Conservation (phyloP, 2,797 vertebrate species). For the Helicolenus hilgendorfi region DNA sequence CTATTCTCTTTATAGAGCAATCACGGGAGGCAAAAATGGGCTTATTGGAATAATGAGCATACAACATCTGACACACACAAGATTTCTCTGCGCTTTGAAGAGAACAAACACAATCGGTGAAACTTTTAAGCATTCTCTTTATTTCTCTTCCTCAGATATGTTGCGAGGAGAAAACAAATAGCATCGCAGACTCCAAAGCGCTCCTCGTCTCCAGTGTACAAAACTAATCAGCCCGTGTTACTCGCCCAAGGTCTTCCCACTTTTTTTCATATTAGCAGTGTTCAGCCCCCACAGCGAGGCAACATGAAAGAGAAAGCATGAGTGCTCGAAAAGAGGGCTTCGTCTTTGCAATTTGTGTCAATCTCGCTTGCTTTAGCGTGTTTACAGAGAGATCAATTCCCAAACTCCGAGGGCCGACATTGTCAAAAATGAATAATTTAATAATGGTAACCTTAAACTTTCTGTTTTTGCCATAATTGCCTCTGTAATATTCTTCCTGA, state of each 20-base stretch:
- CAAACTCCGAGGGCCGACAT: constrained; percentile 76
- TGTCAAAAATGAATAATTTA: constrained; percentile 84
- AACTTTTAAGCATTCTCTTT: constrained; percentile 87
- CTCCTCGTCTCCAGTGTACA: constrained; percentile 79
- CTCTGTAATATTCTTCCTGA: constrained; percentile 68
- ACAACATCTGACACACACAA: constrained; percentile 74
- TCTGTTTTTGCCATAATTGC: constrained; percentile 74
- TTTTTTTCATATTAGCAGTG: constrained; percentile 79
- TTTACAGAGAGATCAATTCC: constrained; percentile 87
- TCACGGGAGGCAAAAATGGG: constrained; percentile 81
- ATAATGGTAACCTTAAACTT: constrained; percentile 81
- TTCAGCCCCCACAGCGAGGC: constrained; percentile 75
- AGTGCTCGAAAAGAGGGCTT: constrained; percentile 62
- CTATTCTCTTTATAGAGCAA: constrained; percentile 88
- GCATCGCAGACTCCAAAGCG: constrained; percentile 80
- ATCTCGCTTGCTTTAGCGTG: constrained; percentile 77
- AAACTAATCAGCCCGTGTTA: constrained; percentile 85
- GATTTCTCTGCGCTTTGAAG: constrained; percentile 82
- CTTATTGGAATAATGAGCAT: constrained; percentile 89
- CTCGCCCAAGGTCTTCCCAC: constrained; percentile 81
- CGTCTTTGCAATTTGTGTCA: constrained; percentile 81
- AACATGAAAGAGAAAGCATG: constrained; percentile 82
- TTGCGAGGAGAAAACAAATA: constrained; percentile 83
- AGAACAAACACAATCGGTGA: constrained; percentile 87
- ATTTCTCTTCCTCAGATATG: constrained; percentile 87